Evolutionary conservation across 1,140 invertebrate genomes (phyloP).

Genomic region (Colletes latitarsis): DNA sequence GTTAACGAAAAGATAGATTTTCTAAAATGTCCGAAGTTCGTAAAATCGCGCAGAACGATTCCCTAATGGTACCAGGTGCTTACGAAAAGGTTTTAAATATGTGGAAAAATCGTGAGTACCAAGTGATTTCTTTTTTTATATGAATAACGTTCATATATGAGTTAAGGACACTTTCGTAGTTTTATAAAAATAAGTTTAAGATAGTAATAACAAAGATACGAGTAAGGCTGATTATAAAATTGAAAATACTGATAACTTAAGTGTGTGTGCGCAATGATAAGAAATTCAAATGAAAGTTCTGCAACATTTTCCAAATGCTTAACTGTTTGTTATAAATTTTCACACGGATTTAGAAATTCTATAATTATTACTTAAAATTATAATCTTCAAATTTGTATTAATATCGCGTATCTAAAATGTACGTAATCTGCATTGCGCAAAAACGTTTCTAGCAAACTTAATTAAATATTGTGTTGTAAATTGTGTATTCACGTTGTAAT

Average conservation of each 20-base stretch:
- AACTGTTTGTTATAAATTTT: not conserved
- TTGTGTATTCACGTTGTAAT: not conserved
- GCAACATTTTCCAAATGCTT: not conserved
- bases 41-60: conserved; percentile 25
- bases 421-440: not conserved
- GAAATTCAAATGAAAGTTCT: not conserved
- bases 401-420: not conserved
- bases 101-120: conserved; percentile 69
- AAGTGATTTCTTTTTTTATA: not conserved
- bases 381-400: not conserved
- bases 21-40: conserved; percentile 47
- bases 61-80: conserved; percentile 53
- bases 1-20: not conserved
- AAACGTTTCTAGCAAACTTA: no score
- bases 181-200: not conserved
- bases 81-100: conserved; percentile 64
- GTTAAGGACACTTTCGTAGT: no score
- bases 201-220: not conserved
- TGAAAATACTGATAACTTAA: not conserved
- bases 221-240: not conserved
- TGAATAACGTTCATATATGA: not conserved
- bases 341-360: not conserved
- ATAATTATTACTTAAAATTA: not conserved
- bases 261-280: no score
- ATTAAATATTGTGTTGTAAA: not conserved